Evolutionary conservation across 37 sponge, comb jelly and placozoan species (phyloP), one percentile per base, ranked within the genome.

Genomic region (Aphrocallistes beatrix): DNA sequence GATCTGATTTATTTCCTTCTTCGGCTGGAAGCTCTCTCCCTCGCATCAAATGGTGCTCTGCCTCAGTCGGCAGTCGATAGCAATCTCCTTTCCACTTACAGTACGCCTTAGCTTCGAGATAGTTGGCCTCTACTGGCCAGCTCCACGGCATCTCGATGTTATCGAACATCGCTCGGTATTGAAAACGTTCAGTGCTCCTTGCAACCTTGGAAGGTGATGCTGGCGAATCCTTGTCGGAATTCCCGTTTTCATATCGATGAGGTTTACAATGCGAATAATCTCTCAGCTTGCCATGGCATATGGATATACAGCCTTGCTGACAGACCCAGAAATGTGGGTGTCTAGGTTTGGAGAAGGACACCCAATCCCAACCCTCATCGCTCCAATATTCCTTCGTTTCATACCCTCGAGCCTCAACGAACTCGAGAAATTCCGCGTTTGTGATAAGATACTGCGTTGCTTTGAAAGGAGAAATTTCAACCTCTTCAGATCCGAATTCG

Each of bases 271-370:
- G 95, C 3, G 91, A 89, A 82, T 95, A 89, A 9, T 75, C 13
- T 28, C 88, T 75, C 36, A 95, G 85, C 9, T 50, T 87, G 36
- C 84, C 85, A 10, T 91, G 93, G 86, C 95, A 95, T 25, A 86
- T 83, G 21, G 91, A 87, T 87, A 92, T 91, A 86, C 95, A 95
- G 6, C 85, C 87, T 16, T 90, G 60, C 1, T 38, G 34, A 81
- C 95, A 95, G 38, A 95, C 91, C 95, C 93, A 95, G 90, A 95
- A 95, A 28, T 82, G 81, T 30, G 95, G 95, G 84, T 95, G 95
- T 23, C 8, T 48, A 0, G 91, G 92, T 36, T 88, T 34, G 1
- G 91, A 50, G 49, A 84, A 92, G 37, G 69, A 37, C 9, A 88
- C 86, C 95, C 95, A 95, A 39, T 91, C 32, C 95, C 95, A 95